Evolutionary conservation across 1,140 invertebrate genomes (phyloP).

Genomic region (Scylla paramamosain): DNA sequence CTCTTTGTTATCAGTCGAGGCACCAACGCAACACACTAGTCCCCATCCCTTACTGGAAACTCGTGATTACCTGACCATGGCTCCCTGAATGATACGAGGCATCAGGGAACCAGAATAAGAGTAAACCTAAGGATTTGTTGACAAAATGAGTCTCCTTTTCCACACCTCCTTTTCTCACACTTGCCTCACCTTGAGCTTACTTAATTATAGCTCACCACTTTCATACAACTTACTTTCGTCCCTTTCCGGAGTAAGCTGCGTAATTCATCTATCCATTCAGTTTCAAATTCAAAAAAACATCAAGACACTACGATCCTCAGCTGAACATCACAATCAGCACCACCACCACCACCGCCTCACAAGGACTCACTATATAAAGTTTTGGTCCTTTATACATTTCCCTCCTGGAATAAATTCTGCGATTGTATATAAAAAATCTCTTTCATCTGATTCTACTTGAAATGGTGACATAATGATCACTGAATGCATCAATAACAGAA

Average conservation of each 20-base stretch:
- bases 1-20: too few species aligned
- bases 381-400: background rate
- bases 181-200: background rate
- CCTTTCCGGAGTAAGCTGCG: slow-evolving; percentile 54
- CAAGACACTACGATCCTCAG: background rate
- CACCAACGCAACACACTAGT: too few species aligned
- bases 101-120: too few species aligned
- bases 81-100: too few species aligned
- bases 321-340: slow-evolving; percentile 2
- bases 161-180: background rate
- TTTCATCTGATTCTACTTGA: too few species aligned
- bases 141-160: slow-evolving; percentile 21
- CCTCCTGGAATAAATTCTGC: too few species aligned
- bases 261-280: slow-evolving; percentile 61
- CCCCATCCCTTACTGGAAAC: too few species aligned
- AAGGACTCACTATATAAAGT: slow-evolving; percentile 17
- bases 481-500: too few species aligned
- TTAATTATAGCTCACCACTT: background rate
- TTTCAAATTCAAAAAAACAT: slow-evolving; percentile 47
- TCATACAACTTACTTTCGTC: slow-evolving; percentile 42
- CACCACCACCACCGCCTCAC: background rate
- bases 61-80: too few species aligned
- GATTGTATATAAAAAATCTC: too few species aligned
- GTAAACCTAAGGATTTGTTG: background rate
- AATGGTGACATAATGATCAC: too few species aligned